Base-by-base conservation (phyloP, 2,888 invertebrate genomes). In the Dasysyrphus albostriatus region DNA sequence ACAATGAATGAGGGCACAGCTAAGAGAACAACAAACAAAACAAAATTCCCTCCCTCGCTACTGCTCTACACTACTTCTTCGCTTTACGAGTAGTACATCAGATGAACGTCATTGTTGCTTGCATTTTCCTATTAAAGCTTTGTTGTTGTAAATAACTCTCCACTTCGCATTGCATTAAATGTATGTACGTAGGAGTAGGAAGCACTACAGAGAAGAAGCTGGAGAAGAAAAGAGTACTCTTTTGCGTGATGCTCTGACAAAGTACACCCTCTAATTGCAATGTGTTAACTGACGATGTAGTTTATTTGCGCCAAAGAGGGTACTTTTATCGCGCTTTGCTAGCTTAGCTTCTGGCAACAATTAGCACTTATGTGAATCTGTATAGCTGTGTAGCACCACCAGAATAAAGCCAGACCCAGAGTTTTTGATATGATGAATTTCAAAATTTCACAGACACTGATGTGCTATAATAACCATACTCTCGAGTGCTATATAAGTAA, bases 241-340 rank as follows among this genome's bases (percentile, higher is more conserved):
- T 32, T 65, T 67, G 49, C 32, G n/a, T 34, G 24, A 24, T 24
- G 19, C 32, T 42, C 69, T 56, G 63, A 70, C 77, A 77, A 77
- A 77, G 70, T 58, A 74, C 54, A 56, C 80, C 83, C 81, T 80
- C 84, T 84, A 81, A 84, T 81, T 84, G 84, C 72, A 72, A 84
- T 67, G 81, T 81, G 81, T 72, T 84, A 84, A 76, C 65, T 76
- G 63, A 56, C 63, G 70, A 37, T 51, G 29, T 56, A 56, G 56
- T 63, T 65, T 74, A 75, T 74, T 70, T 70, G 69, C 75, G 70
- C 65, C 51, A 80, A 80, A 56, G 76, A 77, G 61, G 70, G n/a
- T 63, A 82, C 75, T 76, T 75, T 61, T 47, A 75, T 56, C 61
- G 61, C 74, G 74, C 74, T 49, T 51, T 37, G 42, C 56, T 61